A percentile compares a stretch with the other conserved stretches of the same genome.
phyloP scores from a whole-genome alignment of 2,797 vertebrate species.

The Prunella strophiata region DNA sequence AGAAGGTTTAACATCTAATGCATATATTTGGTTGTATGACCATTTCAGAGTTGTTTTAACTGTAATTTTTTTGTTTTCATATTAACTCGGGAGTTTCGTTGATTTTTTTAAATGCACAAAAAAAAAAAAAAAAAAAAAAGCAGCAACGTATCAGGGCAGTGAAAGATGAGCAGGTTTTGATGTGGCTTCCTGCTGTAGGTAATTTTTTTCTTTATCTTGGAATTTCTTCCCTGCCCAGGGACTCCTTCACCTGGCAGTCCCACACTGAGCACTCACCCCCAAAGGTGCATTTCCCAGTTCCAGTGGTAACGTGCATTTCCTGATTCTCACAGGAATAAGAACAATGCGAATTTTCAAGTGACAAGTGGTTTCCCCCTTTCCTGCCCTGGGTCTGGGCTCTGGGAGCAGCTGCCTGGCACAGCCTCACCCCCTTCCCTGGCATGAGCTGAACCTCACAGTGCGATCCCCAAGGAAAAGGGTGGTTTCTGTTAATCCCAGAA shows the following conservation, averaged over 20 bases:
- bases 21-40: neutral
- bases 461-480: neutral
- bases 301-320: neutral
- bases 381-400: neutral
- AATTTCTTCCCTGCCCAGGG: neutral
- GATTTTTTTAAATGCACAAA: neutral
- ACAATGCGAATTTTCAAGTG: neutral
- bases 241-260: neutral
- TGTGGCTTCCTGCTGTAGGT: neutral
- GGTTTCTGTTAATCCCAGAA: neutral
- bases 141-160: neutral
- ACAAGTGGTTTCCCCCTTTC: accelerated
- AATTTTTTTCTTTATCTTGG: neutral
- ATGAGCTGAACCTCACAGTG: accelerated
- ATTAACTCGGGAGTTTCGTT: neutral
- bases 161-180: neutral
- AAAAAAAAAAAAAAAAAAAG: neutral
- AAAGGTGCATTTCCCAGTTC: neutral
- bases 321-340: neutral
- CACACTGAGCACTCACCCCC: neutral
- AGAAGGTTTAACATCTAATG: constrained; percentile 16
- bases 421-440: neutral
- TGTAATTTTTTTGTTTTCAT: neutral
- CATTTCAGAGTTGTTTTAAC: neutral
- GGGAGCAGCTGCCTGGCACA: neutral